Percentiles rank a stretch among this genome's conserved stretches.
Conservation (phyloP, 2,113 vertebrate genomes). For the Tragelaphus scriptus region DNA sequence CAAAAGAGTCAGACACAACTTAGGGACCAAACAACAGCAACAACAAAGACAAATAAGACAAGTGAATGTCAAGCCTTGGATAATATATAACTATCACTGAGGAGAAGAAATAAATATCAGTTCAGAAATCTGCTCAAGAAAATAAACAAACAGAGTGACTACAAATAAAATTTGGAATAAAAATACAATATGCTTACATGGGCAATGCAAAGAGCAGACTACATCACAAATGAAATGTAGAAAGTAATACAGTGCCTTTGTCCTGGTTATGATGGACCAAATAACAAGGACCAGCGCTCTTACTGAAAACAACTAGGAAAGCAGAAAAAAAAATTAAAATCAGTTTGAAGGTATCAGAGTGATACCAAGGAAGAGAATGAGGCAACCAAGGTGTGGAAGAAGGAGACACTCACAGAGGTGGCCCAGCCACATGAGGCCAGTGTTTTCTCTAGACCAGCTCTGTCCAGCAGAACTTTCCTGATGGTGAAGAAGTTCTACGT, state of each 20-base stretch:
- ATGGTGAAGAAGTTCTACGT: rapidly evolving
- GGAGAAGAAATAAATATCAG: rapidly evolving
- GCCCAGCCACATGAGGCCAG: rapidly evolving
- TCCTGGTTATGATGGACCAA: not conserved
- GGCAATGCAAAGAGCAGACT: no score
- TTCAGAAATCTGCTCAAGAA: not conserved
- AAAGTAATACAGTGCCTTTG: rapidly evolving
- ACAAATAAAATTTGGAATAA: not conserved
- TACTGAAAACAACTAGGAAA: no score
- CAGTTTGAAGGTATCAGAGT: rapidly evolving
- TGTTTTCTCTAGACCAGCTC: rapidly evolving
- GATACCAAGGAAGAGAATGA: rapidly evolving
- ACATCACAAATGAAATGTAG: no score
- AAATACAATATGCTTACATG: rapidly evolving
- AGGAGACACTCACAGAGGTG: not conserved
- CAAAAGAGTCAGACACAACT: not conserved
- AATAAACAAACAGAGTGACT: not conserved
- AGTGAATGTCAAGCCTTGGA: not conserved
- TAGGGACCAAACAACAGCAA: not conserved
- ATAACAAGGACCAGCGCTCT: rapidly evolving
- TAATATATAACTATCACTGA: rapidly evolving
- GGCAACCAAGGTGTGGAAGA: rapidly evolving
- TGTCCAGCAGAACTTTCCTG: rapidly evolving
- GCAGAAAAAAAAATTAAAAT: rapidly evolving
- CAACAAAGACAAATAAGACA: not conserved